Percentiles rank a stretch among this genome's conserved stretches.
Evolutionary conservation across 2,113 vertebrate species (phyloP).

Genomic region (Pholis gunnellus): DNA sequence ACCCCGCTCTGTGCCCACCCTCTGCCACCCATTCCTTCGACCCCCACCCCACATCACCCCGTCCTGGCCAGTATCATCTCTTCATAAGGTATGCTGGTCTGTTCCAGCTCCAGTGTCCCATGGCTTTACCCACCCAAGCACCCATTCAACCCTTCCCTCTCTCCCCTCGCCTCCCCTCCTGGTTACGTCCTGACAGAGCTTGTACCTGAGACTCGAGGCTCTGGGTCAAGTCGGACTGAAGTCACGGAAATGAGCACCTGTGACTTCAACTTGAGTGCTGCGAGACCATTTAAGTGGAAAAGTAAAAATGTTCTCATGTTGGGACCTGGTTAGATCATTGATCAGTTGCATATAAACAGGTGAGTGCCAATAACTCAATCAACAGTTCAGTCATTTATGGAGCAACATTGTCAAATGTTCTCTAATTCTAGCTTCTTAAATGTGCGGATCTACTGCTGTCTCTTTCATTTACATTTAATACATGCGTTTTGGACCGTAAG

Average conservation of each 20-base stretch:
- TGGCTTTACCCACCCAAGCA: slow-evolving; percentile 34
- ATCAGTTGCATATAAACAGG: neutral
- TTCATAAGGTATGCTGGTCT: slow-evolving; percentile 84
- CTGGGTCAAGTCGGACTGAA: neutral
- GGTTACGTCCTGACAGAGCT: neutral
- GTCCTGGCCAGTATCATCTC: slow-evolving; percentile 79
- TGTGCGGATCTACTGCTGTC: neutral
- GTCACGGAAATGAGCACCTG: slow-evolving; percentile 6
- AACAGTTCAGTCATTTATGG: neutral
- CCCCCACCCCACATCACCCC: slow-evolving; percentile 47
- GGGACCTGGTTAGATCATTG: neutral
- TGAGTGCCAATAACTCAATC: neutral
- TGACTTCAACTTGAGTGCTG: neutral
- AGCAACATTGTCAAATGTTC: neutral
- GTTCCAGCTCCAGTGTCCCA: slow-evolving; percentile 66
- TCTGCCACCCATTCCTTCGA: slow-evolving; percentile 59
- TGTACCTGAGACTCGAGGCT: neutral
- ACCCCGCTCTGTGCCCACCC: slow-evolving; percentile 57
- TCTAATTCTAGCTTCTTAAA: neutral
- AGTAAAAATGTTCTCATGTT: neutral
- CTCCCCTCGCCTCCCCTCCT: neutral
- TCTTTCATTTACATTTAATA: neutral
- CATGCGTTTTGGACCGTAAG: neutral
- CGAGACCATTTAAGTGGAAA: neutral
- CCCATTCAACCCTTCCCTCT: slow-evolving; percentile 12